Conservation (phyloP, 2,797 vertebrate species). For the Propithecus deckenii region DNA sequence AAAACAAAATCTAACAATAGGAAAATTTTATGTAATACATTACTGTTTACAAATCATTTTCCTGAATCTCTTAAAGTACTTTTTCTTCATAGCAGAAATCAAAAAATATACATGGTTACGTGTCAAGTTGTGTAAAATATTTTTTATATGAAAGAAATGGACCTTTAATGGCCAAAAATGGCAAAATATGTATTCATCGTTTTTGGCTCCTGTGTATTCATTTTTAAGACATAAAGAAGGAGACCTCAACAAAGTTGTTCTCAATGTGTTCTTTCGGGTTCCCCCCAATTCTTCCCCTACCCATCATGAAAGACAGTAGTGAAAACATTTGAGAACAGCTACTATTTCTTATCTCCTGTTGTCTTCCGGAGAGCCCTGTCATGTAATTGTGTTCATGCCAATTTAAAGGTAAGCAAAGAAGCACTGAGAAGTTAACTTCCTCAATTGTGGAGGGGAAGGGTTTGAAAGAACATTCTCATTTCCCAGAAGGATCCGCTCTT, state of each 20-base stretch:
- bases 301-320: not conserved
- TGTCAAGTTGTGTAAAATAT: not conserved
- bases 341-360: not conserved
- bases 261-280: not conserved
- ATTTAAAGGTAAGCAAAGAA: not conserved
- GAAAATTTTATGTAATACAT: not conserved
- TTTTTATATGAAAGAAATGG: not conserved
- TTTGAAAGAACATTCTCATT: not conserved
- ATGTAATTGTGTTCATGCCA: not conserved
- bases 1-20: not conserved
- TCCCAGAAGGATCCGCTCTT: not conserved
- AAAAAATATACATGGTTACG: not conserved
- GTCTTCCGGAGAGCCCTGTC: not conserved
- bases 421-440: not conserved
- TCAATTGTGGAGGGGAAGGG: not conserved
- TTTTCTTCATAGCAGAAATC: conserved; percentile 21
- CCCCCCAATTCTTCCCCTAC: not conserved
- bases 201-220: not conserved
- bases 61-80: not conserved
- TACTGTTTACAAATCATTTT: conserved; percentile 1
- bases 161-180: not conserved
- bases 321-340: not conserved
- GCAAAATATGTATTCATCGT: not conserved
- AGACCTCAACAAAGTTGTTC: not conserved
- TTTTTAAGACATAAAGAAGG: not conserved